Percentiles rank a stretch among this genome's conserved stretches.
Conservation (phyloP, 2,797 vertebrate genomes). For the Setipinna tenuifilis region DNA sequence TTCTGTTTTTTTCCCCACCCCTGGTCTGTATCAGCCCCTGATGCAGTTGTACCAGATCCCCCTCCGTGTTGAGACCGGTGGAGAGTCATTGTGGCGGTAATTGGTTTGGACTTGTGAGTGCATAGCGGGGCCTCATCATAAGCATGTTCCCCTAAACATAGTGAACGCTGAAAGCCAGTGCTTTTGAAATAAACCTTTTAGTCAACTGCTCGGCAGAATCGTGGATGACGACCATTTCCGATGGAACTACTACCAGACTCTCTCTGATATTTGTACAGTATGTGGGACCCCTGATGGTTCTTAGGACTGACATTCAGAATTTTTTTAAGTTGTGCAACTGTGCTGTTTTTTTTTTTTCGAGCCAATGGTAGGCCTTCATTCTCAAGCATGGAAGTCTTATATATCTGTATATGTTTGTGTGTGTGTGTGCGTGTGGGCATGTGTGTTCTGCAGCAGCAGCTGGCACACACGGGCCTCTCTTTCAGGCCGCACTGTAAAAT, state of each 20-base stretch:
- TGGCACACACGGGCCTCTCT: slow-evolving; percentile 45
- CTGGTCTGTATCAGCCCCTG: not conserved
- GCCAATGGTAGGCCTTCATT: slow-evolving; percentile 9
- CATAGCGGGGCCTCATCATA: slow-evolving; percentile 2
- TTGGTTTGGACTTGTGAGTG: slow-evolving; percentile 24
- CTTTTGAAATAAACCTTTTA: slow-evolving; percentile 18
- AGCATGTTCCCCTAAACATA: slow-evolving; percentile 8
- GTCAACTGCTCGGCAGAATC: not conserved
- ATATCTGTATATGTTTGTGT: not conserved
- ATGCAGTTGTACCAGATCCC: not conserved
- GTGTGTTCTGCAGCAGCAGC: slow-evolving; percentile 13
- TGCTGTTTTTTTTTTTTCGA: not conserved
- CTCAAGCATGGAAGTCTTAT: slow-evolving; percentile 1
- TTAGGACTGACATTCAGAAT: not conserved
- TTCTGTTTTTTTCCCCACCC: not conserved
- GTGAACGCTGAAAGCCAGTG: slow-evolving; percentile 11
- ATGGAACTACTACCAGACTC: slow-evolving; percentile 5
- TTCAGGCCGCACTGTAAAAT: slow-evolving; percentile 76
- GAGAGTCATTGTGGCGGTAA: slow-evolving; percentile 11
- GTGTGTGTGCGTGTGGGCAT: not conserved
- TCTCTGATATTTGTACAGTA: not conserved
- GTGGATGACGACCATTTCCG: not conserved
- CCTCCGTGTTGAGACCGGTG: not conserved
- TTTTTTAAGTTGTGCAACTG: slow-evolving; percentile 6
- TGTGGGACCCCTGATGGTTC: not conserved